These are phyloP conservation scores for Lucifuga dentata DNA, from an alignment of 2,113 vertebrate species.

Conservation along the genomic window DNA sequence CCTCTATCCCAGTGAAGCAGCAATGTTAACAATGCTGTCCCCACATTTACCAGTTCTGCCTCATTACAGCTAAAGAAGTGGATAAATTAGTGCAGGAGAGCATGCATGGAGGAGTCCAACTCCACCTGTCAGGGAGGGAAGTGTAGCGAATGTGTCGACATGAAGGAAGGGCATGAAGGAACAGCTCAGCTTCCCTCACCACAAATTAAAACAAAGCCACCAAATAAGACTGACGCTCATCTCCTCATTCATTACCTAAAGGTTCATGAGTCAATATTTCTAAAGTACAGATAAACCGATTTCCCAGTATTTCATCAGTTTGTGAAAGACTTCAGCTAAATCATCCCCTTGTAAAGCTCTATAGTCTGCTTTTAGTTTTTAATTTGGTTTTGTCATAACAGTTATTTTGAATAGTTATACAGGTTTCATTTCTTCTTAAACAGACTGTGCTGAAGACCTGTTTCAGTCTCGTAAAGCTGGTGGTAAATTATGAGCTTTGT, in stretches of 20 bases:
- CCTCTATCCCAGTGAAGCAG: constrained; percentile 72
- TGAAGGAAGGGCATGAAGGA: constrained; percentile 50
- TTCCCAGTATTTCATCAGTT: constrained; percentile 1
- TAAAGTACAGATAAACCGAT: neutral
- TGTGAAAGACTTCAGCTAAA: constrained; percentile 7
- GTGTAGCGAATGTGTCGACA: constrained; percentile 50
- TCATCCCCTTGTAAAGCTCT: neutral
- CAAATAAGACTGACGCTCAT: constrained; percentile 27
- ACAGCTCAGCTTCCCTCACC: constrained; percentile 45
- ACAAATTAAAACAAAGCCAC: constrained; percentile 51
- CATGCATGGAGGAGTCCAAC: constrained; percentile 61
- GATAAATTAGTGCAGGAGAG: constrained; percentile 79
- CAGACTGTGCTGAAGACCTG: too few relatives aligned
- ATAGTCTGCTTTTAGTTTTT: constrained; percentile 3
- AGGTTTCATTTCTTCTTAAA: neutral
- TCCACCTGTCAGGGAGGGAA: constrained; percentile 68
- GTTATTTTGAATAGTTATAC: constrained; percentile 3
- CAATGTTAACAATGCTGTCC: constrained; percentile 82
- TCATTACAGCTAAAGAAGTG: constrained; percentile 81
- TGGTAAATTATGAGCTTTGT: too few relatives aligned
- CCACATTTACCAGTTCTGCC: constrained; percentile 83
- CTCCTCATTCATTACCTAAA: constrained; percentile 25
- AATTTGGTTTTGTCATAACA: constrained; percentile 3
- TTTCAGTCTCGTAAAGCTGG: too few relatives aligned
- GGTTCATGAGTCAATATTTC: constrained; percentile 38